Conservation (phyloP, 2,797 vertebrate genomes). For the Antennarius maculatus region DNA sequence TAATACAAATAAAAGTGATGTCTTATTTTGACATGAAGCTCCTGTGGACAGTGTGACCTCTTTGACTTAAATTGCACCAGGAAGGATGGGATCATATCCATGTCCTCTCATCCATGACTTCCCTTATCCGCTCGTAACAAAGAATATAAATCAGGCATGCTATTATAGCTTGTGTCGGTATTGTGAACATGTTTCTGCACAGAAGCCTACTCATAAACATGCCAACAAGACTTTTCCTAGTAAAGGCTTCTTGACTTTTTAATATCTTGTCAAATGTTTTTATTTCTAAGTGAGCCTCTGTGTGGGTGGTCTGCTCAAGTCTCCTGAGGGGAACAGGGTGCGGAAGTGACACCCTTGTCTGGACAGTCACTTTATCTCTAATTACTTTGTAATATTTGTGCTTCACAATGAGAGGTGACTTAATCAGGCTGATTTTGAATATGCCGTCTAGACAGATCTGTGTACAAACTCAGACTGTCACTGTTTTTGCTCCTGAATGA, state of each 20-base stretch:
- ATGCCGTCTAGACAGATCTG: constrained; percentile 46
- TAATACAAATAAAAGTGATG: background rate
- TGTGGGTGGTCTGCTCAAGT: constrained; percentile 21
- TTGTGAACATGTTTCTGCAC: constrained; percentile 30
- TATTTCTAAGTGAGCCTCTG: constrained; percentile 49
- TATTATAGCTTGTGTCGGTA: constrained; percentile 19
- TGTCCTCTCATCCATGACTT: constrained; percentile 22
- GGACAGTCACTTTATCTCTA: constrained; percentile 6
- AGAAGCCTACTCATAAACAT: constrained; percentile 24
- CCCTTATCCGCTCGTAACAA: constrained; percentile 40
- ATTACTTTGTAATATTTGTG: constrained; percentile 17
- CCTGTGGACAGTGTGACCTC: too few species aligned
- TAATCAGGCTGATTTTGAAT: constrained; percentile 48
- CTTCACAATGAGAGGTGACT: constrained; percentile 16
- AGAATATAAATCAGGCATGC: constrained; percentile 35
- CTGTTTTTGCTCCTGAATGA: constrained; percentile 44
- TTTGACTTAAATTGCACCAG: background rate
- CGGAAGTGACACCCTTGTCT: constrained; percentile 20
- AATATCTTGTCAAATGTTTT: constrained; percentile 53
- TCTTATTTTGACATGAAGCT: too few species aligned
- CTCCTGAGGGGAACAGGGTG: constrained; percentile 32
- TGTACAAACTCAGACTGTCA: constrained; percentile 22
- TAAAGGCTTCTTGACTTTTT: constrained; percentile 54
- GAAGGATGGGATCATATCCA: constrained; percentile 21
- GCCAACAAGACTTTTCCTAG: constrained; percentile 23